Evolutionary conservation across 2,888 invertebrate species (phyloP).

Genomic region (Meliscaeva auricollis): DNA sequence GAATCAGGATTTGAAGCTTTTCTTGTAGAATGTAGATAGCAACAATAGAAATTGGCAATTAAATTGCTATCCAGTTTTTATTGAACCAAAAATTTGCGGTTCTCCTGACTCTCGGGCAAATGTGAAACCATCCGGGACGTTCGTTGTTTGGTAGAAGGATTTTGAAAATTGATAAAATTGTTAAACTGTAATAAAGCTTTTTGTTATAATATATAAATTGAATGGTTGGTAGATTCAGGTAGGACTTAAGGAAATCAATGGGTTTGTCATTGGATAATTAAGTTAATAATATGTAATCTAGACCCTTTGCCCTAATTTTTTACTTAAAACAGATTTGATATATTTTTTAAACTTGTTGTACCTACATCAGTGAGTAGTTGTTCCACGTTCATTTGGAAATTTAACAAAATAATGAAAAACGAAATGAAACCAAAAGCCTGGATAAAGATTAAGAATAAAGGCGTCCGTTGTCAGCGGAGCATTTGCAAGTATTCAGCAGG

Average conservation of each 20-base stretch:
- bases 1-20: conserved; percentile 38
- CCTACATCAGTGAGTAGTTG: too few species aligned
- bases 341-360: too few species aligned
- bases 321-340: too few species aligned
- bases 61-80: conserved; percentile 62
- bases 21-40: conserved; percentile 33
- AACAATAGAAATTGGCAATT: conserved; percentile 71
- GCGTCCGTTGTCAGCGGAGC: too few species aligned
- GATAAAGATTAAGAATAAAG: too few species aligned
- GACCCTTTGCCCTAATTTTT: too few species aligned
- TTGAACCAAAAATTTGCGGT: conserved; percentile 65
- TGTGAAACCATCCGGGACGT: conserved; percentile 13
- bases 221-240: conserved; percentile 1
- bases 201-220: background rate
- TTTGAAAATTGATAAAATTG: conserved; percentile 61
- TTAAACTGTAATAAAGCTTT: conserved; percentile 43
- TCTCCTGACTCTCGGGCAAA: background rate
- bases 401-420: too few species aligned
- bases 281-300: too few species aligned
- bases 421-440: too few species aligned
- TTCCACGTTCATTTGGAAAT: too few species aligned
- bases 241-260: background rate
- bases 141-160: background rate
- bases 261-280: too few species aligned
- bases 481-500: too few species aligned